Evolutionary conservation across 2,888 invertebrate genomes (phyloP), one percentile per base, ranked within the genome.

Genomic region (Morpho deidamia): DNA sequence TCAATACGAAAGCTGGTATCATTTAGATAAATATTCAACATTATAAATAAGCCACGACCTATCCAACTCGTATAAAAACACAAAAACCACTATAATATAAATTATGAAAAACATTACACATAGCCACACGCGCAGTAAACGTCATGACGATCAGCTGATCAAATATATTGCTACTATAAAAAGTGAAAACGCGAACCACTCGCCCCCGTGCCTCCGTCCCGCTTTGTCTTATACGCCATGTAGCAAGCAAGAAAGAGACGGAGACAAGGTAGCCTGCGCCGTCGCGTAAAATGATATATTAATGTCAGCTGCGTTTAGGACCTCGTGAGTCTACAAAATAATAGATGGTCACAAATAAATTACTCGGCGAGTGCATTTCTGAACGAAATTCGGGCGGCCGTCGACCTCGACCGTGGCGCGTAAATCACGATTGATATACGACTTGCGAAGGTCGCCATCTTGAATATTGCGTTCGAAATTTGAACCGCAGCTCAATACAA

Each of bases 311-410:
- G 88, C 84, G 85, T 87, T 88, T 88, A 88, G 88, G 86, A 86
- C 88, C 87, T 88, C 84, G 88, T 76, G 83, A 83, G 86, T 87
- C 86, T 87, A 86, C 88, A 86, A 86, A 87, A 87, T 88, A 89
- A 89, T 89, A 87, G 88, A 88, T 88, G 87, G 86, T 86, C 84
- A 85, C 84, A 87, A 84, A 87, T 89, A 88, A 89, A 88, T 89
- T 86, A 88, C 83, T 76, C 74, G 74, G 72, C 75, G 81, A 85
- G 84, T 88, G 88, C 88, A 89, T 86, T 86, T 85, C 84, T 81
- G 81, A 82, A 84, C 83, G 83, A 86, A 86, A 88, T 86, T 85
- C 85, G 84, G 85, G 76, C 83, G 83, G 85, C 81, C 88, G 85
- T 78, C 79, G 88, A 87, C 87, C 83, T 81, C 85, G 85, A 76